A percentile compares a stretch with the other conserved stretches of the same genome.
Conservation (phyloP, 30 jellyfish, hydroid and myxozoan genomes). For the Aurelia coerulea region DNA sequence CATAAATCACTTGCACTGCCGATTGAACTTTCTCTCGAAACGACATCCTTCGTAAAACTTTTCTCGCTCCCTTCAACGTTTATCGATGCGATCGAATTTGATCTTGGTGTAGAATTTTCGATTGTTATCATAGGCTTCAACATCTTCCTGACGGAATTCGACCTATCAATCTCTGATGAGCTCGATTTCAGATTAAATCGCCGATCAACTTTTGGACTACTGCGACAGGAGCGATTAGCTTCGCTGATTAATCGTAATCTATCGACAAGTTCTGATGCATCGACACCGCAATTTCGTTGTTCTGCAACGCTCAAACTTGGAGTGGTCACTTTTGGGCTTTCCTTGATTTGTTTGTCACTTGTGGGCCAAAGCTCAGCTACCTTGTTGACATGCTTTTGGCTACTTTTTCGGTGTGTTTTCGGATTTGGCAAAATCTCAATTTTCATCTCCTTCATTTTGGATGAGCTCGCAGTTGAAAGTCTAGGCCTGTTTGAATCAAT, state of each 20-base stretch:
- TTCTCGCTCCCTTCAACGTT: not conserved
- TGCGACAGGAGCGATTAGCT: slow-evolving; percentile 39
- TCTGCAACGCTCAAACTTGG: slow-evolving; percentile 1
- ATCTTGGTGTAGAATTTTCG: slow-evolving; percentile 50
- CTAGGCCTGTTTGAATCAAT: slow-evolving; percentile 13
- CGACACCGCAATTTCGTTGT: not conserved
- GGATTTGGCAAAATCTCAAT: slow-evolving; percentile 53
- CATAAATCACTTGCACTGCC: slow-evolving; percentile 78
- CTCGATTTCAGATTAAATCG: not conserved
- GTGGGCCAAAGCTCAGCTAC: slow-evolving; percentile 15
- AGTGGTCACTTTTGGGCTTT: not conserved
- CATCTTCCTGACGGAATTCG: slow-evolving; percentile 29
- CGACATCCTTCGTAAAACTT: not conserved
- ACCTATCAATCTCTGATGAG: slow-evolving; percentile 7
- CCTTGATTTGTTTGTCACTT: not conserved
- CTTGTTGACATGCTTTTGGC: not conserved
- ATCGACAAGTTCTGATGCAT: slow-evolving; percentile 44
- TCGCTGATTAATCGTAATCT: slow-evolving; percentile 54
- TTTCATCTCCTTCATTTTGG: slow-evolving; percentile 21
- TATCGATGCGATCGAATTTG: slow-evolving; percentile 6
- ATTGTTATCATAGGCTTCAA: slow-evolving; percentile 42
- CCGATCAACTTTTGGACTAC: slow-evolving; percentile 56
- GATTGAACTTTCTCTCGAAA: slow-evolving; percentile 66
- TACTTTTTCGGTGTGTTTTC: slow-evolving; percentile 7
- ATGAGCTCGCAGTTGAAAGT: slow-evolving; percentile 10